These are phyloP conservation scores for Eupsilia transversa DNA, from an alignment of 2,888 invertebrate species.

Conservation along the genomic window DNA sequence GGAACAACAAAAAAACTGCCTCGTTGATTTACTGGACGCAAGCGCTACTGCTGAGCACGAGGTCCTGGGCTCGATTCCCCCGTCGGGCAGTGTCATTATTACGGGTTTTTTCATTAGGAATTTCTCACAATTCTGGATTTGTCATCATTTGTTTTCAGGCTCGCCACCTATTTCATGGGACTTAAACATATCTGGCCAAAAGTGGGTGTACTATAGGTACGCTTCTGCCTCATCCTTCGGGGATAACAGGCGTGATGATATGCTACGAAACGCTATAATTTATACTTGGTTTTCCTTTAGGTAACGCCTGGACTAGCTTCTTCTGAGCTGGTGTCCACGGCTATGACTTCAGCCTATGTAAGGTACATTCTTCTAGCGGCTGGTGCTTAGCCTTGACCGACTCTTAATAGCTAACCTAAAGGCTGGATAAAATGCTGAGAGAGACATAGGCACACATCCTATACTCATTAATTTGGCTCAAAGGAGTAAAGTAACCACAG, in stretches of 20 bases:
- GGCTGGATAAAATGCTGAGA: neutral
- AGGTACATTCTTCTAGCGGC: neutral
- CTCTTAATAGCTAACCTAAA: neutral
- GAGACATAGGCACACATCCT: neutral
- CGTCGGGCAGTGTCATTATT: neutral
- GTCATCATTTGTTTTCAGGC: too few relatives aligned
- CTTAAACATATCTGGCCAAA: neutral
- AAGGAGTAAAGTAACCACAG: constrained; percentile 29
- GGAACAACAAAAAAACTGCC: neutral
- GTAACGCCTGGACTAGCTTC: neutral
- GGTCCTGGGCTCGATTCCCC: neutral
- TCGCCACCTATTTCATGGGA: neutral
- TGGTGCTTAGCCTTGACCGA: neutral
- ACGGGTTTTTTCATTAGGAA: neutral
- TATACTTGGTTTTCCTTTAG: neutral
- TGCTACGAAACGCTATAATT: neutral
- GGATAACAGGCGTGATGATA: neutral
- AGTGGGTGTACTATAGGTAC: neutral
- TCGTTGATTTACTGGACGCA: neutral
- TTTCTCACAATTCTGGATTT: neutral
- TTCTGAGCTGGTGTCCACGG: neutral
- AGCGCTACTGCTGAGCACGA: neutral
- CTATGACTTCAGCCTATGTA: neutral
- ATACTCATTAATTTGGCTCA: neutral
- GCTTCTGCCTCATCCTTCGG: neutral